These are phyloP conservation scores for Brachyistius frenatus DNA, from an alignment of 2,113 vertebrate genomes.

Conservation along the genomic window DNA sequence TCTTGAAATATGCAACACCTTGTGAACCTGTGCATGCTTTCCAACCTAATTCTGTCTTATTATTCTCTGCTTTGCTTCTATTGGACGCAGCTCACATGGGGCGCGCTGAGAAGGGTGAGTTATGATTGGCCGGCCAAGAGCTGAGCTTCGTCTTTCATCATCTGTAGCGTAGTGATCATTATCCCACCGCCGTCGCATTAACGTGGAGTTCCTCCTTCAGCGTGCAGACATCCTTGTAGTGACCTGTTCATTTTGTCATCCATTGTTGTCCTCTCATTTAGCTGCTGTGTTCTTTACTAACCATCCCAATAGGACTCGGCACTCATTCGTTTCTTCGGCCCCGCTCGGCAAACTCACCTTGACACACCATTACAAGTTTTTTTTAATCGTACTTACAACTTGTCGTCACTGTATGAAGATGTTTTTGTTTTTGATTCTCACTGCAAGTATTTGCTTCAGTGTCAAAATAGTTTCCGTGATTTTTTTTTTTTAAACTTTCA, in stretches of 20 bases:
- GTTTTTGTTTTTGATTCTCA: not conserved
- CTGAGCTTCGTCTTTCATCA: conserved; percentile 58
- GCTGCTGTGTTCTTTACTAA: conserved; percentile 22
- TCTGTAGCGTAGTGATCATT: conserved; percentile 19
- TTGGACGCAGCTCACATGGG: conserved; percentile 80
- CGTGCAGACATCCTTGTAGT: conserved; percentile 12
- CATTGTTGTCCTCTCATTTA: conserved; percentile 19
- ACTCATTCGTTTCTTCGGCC: conserved; percentile 10
- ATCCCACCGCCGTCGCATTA: conserved; percentile 4
- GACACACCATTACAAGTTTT: not conserved
- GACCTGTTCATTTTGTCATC: not conserved
- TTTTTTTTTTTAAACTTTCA: not conserved
- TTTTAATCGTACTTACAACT: too few species aligned
- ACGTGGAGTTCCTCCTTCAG: not conserved
- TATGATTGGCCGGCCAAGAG: conserved; percentile 50
- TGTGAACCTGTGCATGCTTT: conserved; percentile 44
- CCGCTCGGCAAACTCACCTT: not conserved
- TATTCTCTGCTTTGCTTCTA: conserved; percentile 73
- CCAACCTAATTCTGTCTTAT: conserved; percentile 70
- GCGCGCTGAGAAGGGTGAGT: conserved; percentile 83
- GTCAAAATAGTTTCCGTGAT: not conserved
- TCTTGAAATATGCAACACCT: not conserved
- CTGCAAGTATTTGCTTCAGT: conserved; percentile 4
- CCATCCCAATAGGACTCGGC: conserved; percentile 1
- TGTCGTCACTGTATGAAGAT: not conserved